Base-by-base conservation (phyloP, 2,888 invertebrate species). In the Biston betularia region DNA sequence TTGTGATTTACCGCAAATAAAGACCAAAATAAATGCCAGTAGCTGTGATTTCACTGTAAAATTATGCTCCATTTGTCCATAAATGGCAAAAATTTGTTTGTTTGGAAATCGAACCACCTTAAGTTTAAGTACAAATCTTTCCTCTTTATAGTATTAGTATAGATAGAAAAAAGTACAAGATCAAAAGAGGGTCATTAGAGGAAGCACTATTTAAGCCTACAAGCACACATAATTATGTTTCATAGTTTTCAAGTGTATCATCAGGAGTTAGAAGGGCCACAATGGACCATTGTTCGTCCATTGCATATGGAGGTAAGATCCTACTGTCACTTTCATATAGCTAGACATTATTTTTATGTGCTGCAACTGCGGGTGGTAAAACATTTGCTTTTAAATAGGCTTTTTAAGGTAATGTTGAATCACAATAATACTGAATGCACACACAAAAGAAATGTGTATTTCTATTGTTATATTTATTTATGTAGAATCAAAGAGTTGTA, bases 261-360 rank as follows among this genome's bases (percentile, higher is more conserved):
- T 63, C 74, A 70, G 61, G 14, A 72, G 67, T 68, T 70, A 73
- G 75, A 75, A 75, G 77, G 80, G 77, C 75, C 76, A 89, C 89
- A 89, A 89, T 89, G 79, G 82, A 35, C 81, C 69, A 89, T 89
- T 89, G 89, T 89, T 80, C 70, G 60, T 68, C 81, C 78, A 84
- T 84, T 85, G 88, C 86, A 76, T 74, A 68, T 61, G 66, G 74
- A 67, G 53, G 61, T 63, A 70, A 48, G 65, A 52, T 34, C 66
- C 72, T 75, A 72, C 77, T 75, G 80, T 79, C 79, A 74, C 77
- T 79, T 79, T 77, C 73, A 62, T 71, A 72, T 62, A 54, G 44
- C 33, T 50, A 53, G 42, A 44, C 33, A 58, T 33, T 6, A 33
- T 6, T 49, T 58, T 58, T 58, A 70, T 71, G 68, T 70, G 68